Percentiles rank a stretch among this genome's conserved stretches.
Conservation (phyloP, 2,888 invertebrate species). For the Meganola albula region DNA sequence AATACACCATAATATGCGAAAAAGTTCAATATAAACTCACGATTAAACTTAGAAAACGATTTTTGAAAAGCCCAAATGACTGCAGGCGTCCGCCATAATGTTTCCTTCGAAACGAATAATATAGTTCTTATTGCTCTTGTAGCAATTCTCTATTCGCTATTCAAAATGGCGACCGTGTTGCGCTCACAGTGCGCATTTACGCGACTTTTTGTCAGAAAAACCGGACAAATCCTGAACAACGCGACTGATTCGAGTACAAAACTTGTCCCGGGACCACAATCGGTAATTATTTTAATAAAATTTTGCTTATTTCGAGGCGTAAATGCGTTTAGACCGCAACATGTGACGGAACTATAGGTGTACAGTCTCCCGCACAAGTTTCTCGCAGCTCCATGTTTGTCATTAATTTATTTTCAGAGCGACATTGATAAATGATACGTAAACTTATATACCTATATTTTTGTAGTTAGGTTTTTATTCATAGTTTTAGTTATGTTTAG, state of each 20-base stretch:
- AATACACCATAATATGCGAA: conserved; percentile 75
- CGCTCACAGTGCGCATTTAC: conserved; percentile 73
- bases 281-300: conserved; percentile 73
- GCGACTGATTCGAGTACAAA: conserved; percentile 63
- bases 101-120: conserved; percentile 79
- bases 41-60: conserved; percentile 77
- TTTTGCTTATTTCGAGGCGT: conserved; percentile 56
- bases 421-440: conserved; percentile 27
- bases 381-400: conserved; percentile 29
- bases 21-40: conserved; percentile 78
- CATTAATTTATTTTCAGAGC: conserved; percentile 30
- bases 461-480: too few species aligned
- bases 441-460: too few species aligned
- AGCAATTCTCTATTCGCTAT: conserved; percentile 79
- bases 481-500: too few species aligned
- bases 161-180: conserved; percentile 78
- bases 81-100: conserved; percentile 79
- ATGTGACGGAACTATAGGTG: conserved; percentile 75
- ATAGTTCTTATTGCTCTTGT: conserved; percentile 78
- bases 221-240: conserved; percentile 68
- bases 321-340: conserved; percentile 69
- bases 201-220: conserved; percentile 71
- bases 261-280: conserved; percentile 58
- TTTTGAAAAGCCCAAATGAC: conserved; percentile 78
- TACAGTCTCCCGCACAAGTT: conserved; percentile 61